Conservation (phyloP, 2,888 invertebrate genomes). For the Tricholauxania praeusta region DNA sequence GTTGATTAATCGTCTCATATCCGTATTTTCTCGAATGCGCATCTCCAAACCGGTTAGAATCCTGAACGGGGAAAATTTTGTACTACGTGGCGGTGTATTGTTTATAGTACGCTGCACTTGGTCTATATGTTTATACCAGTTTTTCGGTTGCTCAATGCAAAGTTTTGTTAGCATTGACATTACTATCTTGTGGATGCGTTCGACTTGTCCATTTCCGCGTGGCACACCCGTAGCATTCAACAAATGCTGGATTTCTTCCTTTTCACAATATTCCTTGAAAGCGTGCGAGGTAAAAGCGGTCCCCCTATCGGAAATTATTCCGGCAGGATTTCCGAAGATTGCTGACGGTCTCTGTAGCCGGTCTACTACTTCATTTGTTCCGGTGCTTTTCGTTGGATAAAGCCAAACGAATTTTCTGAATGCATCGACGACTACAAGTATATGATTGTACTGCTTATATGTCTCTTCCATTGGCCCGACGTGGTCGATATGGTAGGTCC, state of each 20-base stretch:
- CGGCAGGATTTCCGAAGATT: conserved; percentile 22
- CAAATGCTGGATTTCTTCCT: conserved; percentile 46
- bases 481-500: conserved; percentile 59
- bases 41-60: too few species aligned
- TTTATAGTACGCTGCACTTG: conserved; percentile 48
- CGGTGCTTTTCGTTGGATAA: too few species aligned
- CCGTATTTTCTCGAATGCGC: too few species aligned
- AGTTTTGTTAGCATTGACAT: conserved; percentile 59
- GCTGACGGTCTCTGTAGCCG: conserved; percentile 46
- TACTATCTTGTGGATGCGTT: conserved; percentile 49
- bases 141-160: conserved; percentile 51
- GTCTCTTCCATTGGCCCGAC: conserved; percentile 56
- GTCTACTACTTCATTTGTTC: conserved; percentile 52
- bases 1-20: too few species aligned
- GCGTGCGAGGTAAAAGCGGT: conserved; percentile 17
- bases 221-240: conserved; percentile 47
- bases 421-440: conserved; percentile 49
- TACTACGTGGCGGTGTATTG: conserved; percentile 34
- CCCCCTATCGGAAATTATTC: conserved; percentile 25
- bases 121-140: conserved; percentile 48
- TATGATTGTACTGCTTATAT: conserved; percentile 57
- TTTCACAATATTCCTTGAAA: conserved; percentile 17
- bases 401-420: conserved; percentile 60
- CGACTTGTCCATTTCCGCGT: too few species aligned
- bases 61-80: too few species aligned